Percentiles rank a stretch among this genome's conserved stretches.
Evolutionary conservation across 2,113 vertebrate genomes (phyloP).

Genomic region (Oryzias celebensis): DNA sequence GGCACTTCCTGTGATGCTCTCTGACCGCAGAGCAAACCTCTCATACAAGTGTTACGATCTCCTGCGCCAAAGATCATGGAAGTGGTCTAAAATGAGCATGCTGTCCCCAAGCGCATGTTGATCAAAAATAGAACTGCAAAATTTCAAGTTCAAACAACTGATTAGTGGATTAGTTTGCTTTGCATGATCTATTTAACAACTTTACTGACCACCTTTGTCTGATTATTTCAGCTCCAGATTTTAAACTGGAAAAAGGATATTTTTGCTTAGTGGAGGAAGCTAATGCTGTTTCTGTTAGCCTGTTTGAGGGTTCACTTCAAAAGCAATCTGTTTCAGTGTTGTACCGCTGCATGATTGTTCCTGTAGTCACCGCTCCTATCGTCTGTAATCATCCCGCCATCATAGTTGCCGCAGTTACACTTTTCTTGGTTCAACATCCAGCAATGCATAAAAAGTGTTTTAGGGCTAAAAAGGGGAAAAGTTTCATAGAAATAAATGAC

Average conservation of each 20-base stretch:
- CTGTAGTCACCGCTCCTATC: too few relatives aligned
- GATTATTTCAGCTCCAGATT: constrained; percentile 22
- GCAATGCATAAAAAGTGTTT: too few relatives aligned
- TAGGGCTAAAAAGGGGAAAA: too few relatives aligned
- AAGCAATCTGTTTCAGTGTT: too few relatives aligned
- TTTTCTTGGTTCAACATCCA: too few relatives aligned
- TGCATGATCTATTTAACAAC: constrained; percentile 28
- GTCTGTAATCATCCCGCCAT: too few relatives aligned
- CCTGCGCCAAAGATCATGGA: constrained; percentile 50
- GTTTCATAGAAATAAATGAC: too few relatives aligned
- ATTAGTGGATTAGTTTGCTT: constrained; percentile 37
- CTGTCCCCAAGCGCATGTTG: constrained; percentile 24
- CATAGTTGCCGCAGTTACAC: too few relatives aligned
- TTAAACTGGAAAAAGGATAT: constrained; percentile 20
- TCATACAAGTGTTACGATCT: constrained; percentile 38
- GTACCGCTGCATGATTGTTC: too few relatives aligned
- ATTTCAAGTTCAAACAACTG: constrained; percentile 23
- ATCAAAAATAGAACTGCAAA: constrained; percentile 44
- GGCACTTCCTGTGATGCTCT: constrained; percentile 52
- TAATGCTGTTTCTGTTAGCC: constrained; percentile 21
- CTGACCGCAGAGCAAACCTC: constrained; percentile 38
- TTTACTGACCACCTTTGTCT: constrained; percentile 18
- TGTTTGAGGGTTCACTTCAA: too few relatives aligned
- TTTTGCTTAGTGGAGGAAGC: constrained; percentile 25
- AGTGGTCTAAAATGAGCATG: constrained; percentile 44